A percentile compares a stretch with the other conserved stretches of the same genome.
Conservation (phyloP, 2,797 vertebrate genomes). For the Lates japonicus region DNA sequence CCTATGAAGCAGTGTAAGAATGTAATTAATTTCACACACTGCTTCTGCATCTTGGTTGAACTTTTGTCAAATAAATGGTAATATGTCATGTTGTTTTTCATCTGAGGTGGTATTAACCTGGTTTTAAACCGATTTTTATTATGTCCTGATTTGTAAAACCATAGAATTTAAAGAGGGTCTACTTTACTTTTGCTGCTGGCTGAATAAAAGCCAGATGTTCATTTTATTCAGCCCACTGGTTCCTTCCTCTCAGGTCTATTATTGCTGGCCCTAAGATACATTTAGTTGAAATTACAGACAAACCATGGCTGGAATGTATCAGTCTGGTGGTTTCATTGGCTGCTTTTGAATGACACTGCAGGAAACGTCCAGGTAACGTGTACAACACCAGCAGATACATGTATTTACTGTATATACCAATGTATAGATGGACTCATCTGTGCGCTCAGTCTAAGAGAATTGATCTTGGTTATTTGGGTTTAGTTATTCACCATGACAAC, state of each 20-base stretch:
- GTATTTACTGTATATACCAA: too few species aligned
- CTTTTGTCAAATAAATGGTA: too few species aligned
- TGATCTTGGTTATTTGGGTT: background rate
- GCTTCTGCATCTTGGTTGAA: too few species aligned
- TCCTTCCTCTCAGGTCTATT: constrained; percentile 80
- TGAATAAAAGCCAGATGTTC: too few species aligned
- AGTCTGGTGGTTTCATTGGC: constrained; percentile 82
- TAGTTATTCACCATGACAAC: constrained; percentile 86
- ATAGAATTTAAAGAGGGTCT: too few species aligned
- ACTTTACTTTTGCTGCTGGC: too few species aligned
- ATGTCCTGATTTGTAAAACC: too few species aligned
- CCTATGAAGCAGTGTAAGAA: too few species aligned
- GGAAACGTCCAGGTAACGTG: constrained; percentile 95
- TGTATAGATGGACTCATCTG: background rate
- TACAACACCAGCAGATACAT: background rate
- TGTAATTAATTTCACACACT: too few species aligned
- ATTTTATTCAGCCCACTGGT: background rate
- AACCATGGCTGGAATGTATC: constrained; percentile 89
- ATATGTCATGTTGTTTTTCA: too few species aligned
- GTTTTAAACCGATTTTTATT: too few species aligned
- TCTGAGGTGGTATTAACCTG: too few species aligned
- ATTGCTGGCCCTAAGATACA: constrained; percentile 91
- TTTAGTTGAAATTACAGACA: constrained; percentile 90
- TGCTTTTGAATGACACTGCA: constrained; percentile 93
- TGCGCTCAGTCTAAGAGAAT: background rate